Conservation (phyloP, 2,888 invertebrate genomes). For the Lithophane semibrunnea region DNA sequence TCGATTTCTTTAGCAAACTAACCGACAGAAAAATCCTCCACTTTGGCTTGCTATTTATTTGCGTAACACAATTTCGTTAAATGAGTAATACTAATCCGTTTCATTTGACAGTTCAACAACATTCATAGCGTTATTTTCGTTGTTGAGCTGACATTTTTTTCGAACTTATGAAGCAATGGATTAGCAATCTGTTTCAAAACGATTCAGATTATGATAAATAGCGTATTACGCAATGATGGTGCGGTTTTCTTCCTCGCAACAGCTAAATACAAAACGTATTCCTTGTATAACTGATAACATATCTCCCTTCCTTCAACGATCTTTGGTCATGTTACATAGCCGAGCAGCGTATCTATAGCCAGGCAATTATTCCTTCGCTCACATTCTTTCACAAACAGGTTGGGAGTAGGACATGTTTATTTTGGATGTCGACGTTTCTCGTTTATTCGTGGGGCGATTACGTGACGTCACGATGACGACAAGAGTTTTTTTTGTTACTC, state of each 20-base stretch:
- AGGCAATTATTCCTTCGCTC: constrained; percentile 45
- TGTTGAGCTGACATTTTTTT: no score
- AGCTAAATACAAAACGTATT: neutral
- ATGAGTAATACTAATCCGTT: no score
- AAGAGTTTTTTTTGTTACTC: constrained; percentile 43
- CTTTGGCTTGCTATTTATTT: no score
- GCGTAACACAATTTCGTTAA: no score
- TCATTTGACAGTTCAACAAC: no score
- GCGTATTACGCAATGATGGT: no score
- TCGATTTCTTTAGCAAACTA: neutral
- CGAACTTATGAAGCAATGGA: no score
- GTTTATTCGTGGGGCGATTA: constrained; percentile 60
- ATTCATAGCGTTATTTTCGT: no score
- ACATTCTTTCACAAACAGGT: constrained; percentile 42
- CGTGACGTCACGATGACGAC: constrained; percentile 63
- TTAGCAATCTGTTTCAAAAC: no score
- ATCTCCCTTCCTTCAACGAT: constrained; percentile 7
- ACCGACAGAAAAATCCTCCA: no score
- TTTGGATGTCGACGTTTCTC: constrained; percentile 48
- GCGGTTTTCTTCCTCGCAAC: neutral
- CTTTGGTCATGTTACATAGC: constrained; percentile 4
- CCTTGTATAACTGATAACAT: neutral
- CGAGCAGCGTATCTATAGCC: neutral
- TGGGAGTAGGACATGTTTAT: constrained; percentile 49
- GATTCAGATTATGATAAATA: no score